phyloP scores from a whole-genome alignment of 2,113 vertebrate genomes.

The Murina feae region DNA sequence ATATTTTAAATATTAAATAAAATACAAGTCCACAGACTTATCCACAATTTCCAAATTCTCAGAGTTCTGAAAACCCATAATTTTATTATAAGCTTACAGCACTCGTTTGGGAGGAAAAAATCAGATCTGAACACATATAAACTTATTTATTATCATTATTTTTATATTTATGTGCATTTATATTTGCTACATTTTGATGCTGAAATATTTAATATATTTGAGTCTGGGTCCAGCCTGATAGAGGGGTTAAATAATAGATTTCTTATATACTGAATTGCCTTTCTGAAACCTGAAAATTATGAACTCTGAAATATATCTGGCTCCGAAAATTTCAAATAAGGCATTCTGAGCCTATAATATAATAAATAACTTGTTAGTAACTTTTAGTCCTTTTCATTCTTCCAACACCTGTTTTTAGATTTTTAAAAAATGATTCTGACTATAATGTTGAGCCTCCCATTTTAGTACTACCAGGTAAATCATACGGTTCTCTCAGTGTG shows the following conservation, averaged over 20 bases:
- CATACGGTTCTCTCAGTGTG: not conserved
- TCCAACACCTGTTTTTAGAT: not conserved
- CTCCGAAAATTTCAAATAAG: not conserved
- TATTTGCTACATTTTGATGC: not conserved
- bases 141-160: not conserved
- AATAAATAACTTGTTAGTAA: not conserved
- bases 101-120: not conserved
- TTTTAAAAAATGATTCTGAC: not conserved
- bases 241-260: not conserved
- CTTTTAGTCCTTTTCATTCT: not conserved
- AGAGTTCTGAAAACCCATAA: conserved; percentile 1
- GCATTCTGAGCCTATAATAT: not conserved
- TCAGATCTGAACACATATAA: not conserved
- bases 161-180: not conserved
- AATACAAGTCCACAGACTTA: not conserved
- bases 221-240: not conserved
- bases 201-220: conserved; percentile 22
- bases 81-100: conserved; percentile 28
- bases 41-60: conserved; percentile 19
- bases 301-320: not conserved
- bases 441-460: not conserved
- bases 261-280: not conserved
- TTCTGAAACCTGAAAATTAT: not conserved
- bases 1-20: conserved; percentile 16
- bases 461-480: not conserved